Conservation (phyloP, 2,113 vertebrate species). For the Indicator maculatus region DNA sequence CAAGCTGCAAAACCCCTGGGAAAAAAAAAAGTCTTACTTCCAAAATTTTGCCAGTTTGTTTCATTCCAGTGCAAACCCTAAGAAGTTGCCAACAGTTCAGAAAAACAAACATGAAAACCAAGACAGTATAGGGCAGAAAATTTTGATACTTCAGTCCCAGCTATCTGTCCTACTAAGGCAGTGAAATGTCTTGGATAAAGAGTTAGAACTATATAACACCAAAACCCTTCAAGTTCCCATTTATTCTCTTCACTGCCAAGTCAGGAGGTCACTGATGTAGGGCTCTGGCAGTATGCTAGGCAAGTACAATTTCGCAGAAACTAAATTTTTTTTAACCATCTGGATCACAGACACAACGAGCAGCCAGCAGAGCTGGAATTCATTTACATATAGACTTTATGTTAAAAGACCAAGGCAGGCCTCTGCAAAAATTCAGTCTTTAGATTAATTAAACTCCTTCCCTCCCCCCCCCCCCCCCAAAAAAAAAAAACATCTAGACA, state of each 20-base stretch:
- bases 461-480: background rate
- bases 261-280: background rate
- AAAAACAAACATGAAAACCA: background rate
- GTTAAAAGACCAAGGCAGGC: background rate
- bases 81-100: background rate
- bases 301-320: background rate
- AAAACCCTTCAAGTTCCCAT: background rate
- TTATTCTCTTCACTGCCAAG: background rate
- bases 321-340: background rate
- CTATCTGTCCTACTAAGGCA: background rate
- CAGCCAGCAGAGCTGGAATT: background rate
- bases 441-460: background rate
- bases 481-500: fast-evolving
- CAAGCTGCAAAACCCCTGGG: background rate
- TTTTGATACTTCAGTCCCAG: background rate
- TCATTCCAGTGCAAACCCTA: background rate
- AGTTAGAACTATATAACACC: fast-evolving
- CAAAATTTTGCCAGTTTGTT: background rate
- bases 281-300: background rate
- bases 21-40: background rate
- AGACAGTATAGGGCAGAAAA: background rate
- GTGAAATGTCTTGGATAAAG: background rate
- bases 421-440: background rate
- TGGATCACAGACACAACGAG: background rate
- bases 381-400: background rate